These are phyloP conservation scores for Dryocosmus kuriphilus DNA, from an alignment of 2,888 invertebrate species.

Conservation along the genomic window DNA sequence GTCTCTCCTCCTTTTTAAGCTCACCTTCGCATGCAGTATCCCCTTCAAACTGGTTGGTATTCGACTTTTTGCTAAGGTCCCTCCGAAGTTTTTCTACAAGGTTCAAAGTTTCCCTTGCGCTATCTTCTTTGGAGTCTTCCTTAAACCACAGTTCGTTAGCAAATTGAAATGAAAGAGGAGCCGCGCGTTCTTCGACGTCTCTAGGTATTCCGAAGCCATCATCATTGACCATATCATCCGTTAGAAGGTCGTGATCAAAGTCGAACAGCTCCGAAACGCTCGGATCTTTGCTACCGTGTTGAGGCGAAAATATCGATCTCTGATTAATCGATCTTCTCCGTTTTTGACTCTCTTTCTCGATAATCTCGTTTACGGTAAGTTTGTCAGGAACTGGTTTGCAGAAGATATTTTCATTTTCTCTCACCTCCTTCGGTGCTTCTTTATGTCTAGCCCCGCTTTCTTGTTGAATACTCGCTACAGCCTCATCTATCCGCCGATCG, in stretches of 20 bases:
- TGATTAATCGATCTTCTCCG: conserved; percentile 78
- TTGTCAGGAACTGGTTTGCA: conserved; percentile 67
- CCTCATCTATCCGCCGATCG: background rate
- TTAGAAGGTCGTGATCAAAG: conserved; percentile 81
- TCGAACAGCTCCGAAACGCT: conserved; percentile 82
- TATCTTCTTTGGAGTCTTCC: conserved; percentile 90
- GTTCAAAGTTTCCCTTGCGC: conserved; percentile 89
- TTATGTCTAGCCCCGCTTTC: conserved; percentile 41
- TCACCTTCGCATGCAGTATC: conserved; percentile 76
- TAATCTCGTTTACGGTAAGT: conserved; percentile 52
- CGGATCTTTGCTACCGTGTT: conserved; percentile 80
- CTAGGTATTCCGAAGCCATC: conserved; percentile 83
- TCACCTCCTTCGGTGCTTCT: conserved; percentile 54
- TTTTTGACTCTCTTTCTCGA: conserved; percentile 67
- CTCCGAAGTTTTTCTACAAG: conserved; percentile 90
- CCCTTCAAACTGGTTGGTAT: conserved; percentile 78
- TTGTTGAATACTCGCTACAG: conserved; percentile 35
- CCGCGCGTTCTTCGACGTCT: conserved; percentile 82
- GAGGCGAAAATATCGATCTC: conserved; percentile 86
- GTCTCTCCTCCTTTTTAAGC: conserved; percentile 66
- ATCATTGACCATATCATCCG: conserved; percentile 81
- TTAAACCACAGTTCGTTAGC: conserved; percentile 85
- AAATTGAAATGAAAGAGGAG: conserved; percentile 82
- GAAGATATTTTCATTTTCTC: conserved; percentile 55
- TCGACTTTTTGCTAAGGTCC: conserved; percentile 85